Conservation (phyloP, 1,140 invertebrate species). For the Brachionus manjavacas region DNA sequence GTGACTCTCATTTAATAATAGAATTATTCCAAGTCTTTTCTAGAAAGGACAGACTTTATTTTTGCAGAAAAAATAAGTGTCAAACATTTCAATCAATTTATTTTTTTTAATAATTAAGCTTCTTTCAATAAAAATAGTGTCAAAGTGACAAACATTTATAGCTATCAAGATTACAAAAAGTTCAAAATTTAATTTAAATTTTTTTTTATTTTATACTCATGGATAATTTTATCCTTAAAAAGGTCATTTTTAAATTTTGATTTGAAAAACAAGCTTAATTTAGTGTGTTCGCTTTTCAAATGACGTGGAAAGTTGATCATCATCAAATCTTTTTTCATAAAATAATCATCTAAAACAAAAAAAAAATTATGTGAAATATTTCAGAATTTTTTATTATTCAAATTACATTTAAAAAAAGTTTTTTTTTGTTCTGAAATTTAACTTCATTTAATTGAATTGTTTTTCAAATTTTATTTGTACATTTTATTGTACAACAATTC, state of each 20-base stretch:
- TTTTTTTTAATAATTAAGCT: too few species aligned
- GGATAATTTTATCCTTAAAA: neutral
- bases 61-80: too few species aligned
- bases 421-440: neutral
- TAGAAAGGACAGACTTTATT: too few species aligned
- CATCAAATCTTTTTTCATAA: neutral
- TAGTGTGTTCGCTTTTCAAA: neutral
- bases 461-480: neutral
- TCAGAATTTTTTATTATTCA: neutral
- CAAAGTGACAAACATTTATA: too few species aligned
- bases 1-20: too few species aligned
- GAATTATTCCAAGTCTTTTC: too few species aligned
- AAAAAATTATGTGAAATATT: neutral
- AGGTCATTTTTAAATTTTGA: neutral
- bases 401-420: neutral
- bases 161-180: too few species aligned
- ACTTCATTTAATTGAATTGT: neutral
- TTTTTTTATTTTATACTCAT: neutral
- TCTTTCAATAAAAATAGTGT: too few species aligned
- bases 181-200: too few species aligned
- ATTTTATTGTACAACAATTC: neutral
- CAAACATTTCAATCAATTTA: too few species aligned
- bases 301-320: neutral
- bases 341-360: neutral
- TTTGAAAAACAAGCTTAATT: neutral